A percentile compares a stretch with the other conserved stretches of the same genome.
Evolutionary conservation across 2,113 vertebrate species (phyloP).

Genomic region (Gallinago undulata): DNA sequence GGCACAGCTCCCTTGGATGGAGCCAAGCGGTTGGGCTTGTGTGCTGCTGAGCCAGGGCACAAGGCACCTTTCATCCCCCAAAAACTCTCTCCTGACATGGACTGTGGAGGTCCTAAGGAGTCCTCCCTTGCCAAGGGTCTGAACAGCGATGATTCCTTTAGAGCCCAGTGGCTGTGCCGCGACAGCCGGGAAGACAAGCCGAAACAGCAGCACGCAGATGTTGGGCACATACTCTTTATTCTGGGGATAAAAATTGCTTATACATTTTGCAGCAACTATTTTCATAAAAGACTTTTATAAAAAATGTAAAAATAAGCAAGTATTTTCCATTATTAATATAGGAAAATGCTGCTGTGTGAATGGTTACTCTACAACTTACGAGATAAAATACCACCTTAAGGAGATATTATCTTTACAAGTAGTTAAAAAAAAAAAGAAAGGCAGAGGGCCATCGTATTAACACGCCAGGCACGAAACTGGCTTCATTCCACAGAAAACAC

Average conservation of each 20-base stretch:
- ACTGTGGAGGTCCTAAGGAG: rapidly evolving
- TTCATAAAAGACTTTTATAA: slow-evolving; percentile 69
- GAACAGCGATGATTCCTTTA: rapidly evolving
- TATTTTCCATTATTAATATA: slow-evolving; percentile 68
- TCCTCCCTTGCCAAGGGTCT: neutral
- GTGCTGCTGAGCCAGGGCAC: neutral
- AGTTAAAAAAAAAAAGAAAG: slow-evolving; percentile 41
- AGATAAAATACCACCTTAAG: slow-evolving; percentile 66
- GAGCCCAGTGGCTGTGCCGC: neutral
- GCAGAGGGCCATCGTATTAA: slow-evolving; percentile 49
- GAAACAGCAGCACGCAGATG: neutral
- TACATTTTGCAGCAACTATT: slow-evolving; percentile 68
- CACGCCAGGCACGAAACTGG: neutral
- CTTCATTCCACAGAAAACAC: slow-evolving; percentile 45
- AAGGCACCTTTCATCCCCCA: neutral
- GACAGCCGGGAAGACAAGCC: rapidly evolving
- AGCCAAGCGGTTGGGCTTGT: rapidly evolving
- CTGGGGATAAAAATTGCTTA: slow-evolving; percentile 67
- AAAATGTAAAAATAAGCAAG: slow-evolving; percentile 73
- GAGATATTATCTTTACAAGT: slow-evolving; percentile 69
- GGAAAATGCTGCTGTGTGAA: slow-evolving; percentile 68
- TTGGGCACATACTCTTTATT: slow-evolving; percentile 58
- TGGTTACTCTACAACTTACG: slow-evolving; percentile 59
- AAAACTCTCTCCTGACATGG: neutral
- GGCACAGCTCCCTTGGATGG: neutral